phyloP scores from a whole-genome alignment of 2,113 vertebrate species.

The Pituophis catenifer region DNA sequence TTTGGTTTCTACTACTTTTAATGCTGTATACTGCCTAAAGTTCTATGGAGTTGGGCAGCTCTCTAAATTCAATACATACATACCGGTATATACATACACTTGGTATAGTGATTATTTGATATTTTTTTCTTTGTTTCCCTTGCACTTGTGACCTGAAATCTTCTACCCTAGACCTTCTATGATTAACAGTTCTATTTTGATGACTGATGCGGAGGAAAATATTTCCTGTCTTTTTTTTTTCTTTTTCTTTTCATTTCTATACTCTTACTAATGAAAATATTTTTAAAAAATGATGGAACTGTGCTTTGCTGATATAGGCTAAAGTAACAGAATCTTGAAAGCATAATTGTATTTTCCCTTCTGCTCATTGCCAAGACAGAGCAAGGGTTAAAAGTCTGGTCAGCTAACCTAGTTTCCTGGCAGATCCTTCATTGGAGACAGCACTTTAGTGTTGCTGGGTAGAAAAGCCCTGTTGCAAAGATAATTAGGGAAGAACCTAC shows the following conservation, averaged over 20 bases:
- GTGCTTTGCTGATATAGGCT: background rate
- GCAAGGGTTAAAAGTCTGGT: background rate
- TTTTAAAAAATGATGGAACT: background rate
- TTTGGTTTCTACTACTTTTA: background rate
- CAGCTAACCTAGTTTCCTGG: background rate
- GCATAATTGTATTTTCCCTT: background rate
- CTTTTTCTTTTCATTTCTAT: background rate
- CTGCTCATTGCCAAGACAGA: background rate
- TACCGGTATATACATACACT: background rate
- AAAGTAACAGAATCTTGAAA: background rate
- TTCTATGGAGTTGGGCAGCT: background rate
- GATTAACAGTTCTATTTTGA: background rate
- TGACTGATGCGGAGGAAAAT: background rate
- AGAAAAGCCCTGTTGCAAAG: background rate
- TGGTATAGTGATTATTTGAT: background rate
- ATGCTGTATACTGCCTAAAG: background rate
- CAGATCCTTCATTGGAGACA: background rate
- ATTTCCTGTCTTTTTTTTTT: background rate
- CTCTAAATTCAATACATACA: background rate
- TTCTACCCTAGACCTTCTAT: background rate
- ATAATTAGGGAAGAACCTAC: background rate
- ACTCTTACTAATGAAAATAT: background rate
- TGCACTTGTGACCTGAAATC: background rate
- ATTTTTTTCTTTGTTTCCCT: background rate
- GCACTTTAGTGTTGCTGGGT: background rate